Evolutionary conservation across 1,140 invertebrate species (phyloP).

Genomic region (Sarcophaga peregrina): DNA sequence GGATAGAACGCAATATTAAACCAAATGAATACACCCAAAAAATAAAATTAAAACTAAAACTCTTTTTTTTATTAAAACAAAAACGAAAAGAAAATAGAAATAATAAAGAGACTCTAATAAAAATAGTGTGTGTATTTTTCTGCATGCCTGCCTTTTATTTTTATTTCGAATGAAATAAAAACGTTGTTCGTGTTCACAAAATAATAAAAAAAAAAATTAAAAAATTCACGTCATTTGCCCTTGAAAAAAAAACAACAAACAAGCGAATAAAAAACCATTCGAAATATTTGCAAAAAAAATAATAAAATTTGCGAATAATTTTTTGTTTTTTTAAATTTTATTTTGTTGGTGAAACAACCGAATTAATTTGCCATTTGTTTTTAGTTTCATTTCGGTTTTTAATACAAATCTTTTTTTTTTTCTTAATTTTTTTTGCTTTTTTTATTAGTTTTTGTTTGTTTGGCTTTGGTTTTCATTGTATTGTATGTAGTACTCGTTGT

Average conservation of each 20-base stretch:
- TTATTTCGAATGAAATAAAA: neutral
- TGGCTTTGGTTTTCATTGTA: slow-evolving; percentile 17
- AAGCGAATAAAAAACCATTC: slow-evolving; percentile 49
- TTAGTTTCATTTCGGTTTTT: neutral
- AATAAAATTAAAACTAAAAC: neutral
- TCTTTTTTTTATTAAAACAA: neutral
- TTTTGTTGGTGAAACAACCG: slow-evolving; percentile 21
- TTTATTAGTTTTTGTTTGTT: neutral
- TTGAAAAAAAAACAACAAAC: slow-evolving; percentile 61
- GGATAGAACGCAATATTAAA: slow-evolving; percentile 1
- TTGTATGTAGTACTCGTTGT: neutral
- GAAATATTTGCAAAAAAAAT: slow-evolving; percentile 55
- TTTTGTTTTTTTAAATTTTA: slow-evolving; percentile 47
- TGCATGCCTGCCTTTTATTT: slow-evolving; percentile 18
- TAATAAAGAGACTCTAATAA: neutral
- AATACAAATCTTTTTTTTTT: neutral
- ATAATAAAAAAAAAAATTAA: too few relatives aligned
- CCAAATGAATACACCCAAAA: slow-evolving; percentile 7
- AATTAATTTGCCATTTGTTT: slow-evolving; percentile 40
- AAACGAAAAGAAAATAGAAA: neutral
- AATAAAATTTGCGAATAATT: slow-evolving; percentile 43
- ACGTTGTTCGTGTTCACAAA: slow-evolving; percentile 6
- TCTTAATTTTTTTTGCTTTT: neutral
- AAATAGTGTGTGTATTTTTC: slow-evolving; percentile 17
- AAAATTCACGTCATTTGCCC: slow-evolving; percentile 58